Conservation (phyloP, 92 coral and sea anemone species). For the Heteractis magnifica region DNA sequence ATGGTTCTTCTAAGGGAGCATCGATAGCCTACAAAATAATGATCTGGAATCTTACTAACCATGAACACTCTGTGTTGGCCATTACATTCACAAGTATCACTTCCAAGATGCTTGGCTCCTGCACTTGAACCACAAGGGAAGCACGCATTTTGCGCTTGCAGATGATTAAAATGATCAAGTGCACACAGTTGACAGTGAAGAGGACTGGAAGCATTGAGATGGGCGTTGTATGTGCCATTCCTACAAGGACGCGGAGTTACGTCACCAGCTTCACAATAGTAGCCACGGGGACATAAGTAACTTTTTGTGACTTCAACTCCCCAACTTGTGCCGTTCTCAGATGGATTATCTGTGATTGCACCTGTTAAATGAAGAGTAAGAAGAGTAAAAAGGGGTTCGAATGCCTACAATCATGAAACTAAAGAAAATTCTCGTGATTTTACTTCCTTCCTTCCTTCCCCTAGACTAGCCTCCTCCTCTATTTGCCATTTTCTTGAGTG, state of each 20-base stretch:
- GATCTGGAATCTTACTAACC: conserved; percentile 42
- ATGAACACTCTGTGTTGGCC: conserved; percentile 80
- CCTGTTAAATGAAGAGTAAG: conserved; percentile 49
- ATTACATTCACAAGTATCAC: conserved; percentile 75
- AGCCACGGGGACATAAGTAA: conserved; percentile 83
- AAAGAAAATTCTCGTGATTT: too few species aligned
- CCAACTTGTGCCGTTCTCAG: conserved; percentile 57
- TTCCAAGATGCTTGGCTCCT: conserved; percentile 52
- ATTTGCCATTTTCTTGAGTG: too few species aligned
- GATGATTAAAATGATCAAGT: conserved; percentile 64
- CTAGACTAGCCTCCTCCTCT: too few species aligned
- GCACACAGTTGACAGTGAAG: conserved; percentile 75
- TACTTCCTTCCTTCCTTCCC: too few species aligned
- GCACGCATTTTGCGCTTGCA: conserved; percentile 77
- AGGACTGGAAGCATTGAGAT: conserved; percentile 57
- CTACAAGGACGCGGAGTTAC: conserved; percentile 63
- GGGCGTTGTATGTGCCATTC: conserved; percentile 81
- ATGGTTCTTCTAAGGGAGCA: too few species aligned
- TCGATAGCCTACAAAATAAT: background rate
- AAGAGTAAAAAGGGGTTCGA: background rate
- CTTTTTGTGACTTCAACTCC: conserved; percentile 76
- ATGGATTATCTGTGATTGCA: conserved; percentile 91
- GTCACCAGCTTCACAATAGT: conserved; percentile 85
- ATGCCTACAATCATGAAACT: too few species aligned
- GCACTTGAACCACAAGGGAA: conserved; percentile 77